phyloP scores from a whole-genome alignment of 2,113 vertebrate species.

The Sitta europaea region DNA sequence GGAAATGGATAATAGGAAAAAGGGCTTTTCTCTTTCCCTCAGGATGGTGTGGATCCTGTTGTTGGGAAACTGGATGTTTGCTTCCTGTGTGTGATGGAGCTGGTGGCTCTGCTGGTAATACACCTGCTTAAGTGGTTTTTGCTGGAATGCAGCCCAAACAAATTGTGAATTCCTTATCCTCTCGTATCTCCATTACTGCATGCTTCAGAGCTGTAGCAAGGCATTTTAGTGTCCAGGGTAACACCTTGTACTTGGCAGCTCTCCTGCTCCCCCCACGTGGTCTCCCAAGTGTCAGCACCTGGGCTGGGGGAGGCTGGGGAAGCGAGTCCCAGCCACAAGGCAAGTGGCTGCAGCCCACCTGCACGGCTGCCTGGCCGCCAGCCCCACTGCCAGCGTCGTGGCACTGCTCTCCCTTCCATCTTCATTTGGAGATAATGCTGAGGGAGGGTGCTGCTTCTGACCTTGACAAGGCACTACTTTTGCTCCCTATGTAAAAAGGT shows the following conservation, averaged over 20 bases:
- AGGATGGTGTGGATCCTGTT: not conserved
- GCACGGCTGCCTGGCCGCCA: accelerated
- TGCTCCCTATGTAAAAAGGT: not conserved
- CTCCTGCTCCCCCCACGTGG: not conserved
- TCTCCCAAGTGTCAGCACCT: not conserved
- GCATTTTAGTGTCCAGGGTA: not conserved
- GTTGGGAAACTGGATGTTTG: not conserved
- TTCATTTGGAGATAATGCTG: not conserved
- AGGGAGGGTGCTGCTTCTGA: not conserved
- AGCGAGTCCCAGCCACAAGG: not conserved
- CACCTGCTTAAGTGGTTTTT: slow-evolving; percentile 31
- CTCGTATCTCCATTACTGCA: not conserved
- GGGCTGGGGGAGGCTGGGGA: not conserved
- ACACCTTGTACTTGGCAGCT: slow-evolving; percentile 50
- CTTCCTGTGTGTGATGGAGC: not conserved
- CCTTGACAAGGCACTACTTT: not conserved
- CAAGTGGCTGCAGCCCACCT: not conserved
- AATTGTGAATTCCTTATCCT: slow-evolving; percentile 30
- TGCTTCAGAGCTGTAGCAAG: not conserved
- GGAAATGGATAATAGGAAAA: not conserved
- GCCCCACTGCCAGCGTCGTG: accelerated
- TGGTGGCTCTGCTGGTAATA: slow-evolving; percentile 2
- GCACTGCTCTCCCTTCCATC: not conserved
- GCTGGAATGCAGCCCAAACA: not conserved
- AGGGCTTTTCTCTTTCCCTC: not conserved